Conservation (phyloP, 2,113 vertebrate species). For the Daboia siamensis region DNA sequence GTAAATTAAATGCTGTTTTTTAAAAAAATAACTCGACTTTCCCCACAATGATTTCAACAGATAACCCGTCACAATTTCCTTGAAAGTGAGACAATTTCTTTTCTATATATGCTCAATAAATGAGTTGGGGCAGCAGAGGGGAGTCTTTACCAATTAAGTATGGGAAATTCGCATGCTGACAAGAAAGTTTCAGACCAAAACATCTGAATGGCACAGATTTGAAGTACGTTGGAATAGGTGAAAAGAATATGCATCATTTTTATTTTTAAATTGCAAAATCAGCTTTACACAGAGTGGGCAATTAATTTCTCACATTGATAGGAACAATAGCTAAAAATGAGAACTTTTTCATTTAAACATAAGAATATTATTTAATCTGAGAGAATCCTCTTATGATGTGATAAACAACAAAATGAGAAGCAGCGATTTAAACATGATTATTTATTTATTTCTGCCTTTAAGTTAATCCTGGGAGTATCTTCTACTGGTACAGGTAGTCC, state of each 20-base stretch:
- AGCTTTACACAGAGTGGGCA: neutral
- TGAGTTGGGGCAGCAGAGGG: neutral
- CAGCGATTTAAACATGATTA: neutral
- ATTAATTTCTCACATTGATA: neutral
- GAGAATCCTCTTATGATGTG: conserved; percentile 58
- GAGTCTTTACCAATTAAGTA: neutral
- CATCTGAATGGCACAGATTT: neutral
- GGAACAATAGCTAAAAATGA: neutral
- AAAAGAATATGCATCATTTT: neutral
- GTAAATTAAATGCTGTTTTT: neutral
- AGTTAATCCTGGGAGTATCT: neutral
- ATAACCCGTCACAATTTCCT: neutral
- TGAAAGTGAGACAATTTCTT: neutral
- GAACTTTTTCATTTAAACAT: neutral
- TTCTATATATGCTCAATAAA: neutral
- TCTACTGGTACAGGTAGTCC: neutral
- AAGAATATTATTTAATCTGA: conserved; percentile 16
- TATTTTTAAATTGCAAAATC: no score
- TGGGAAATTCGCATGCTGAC: neutral
- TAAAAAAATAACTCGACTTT: neutral
- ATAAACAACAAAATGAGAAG: neutral
- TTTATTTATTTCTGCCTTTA: neutral
- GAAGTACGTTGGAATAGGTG: neutral
- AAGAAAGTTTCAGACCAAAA: neutral
- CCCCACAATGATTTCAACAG: neutral